These are phyloP conservation scores for Drosophila nr. medialis DNA, from an alignment of 2,888 invertebrate genomes.

Conservation along the genomic window DNA sequence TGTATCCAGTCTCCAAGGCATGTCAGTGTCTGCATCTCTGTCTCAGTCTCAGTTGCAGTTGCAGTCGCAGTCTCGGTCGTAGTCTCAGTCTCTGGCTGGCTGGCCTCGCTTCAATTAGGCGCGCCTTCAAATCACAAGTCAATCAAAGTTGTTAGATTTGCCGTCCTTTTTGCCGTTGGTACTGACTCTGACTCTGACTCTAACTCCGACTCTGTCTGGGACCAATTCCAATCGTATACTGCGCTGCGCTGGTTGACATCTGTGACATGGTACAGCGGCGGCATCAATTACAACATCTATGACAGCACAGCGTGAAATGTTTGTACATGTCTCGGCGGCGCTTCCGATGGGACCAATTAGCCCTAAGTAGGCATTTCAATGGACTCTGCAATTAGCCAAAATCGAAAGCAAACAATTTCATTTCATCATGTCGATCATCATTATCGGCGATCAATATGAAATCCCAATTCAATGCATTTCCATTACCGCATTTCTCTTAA, in stretches of 20 bases:
- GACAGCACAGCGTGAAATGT: slow-evolving; percentile 84
- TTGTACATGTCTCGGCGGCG: slow-evolving; percentile 76
- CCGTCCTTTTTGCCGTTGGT: slow-evolving; percentile 53
- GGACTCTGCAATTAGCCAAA: slow-evolving; percentile 79
- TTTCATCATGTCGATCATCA: slow-evolving; percentile 63
- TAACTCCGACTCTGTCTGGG: slow-evolving; percentile 1
- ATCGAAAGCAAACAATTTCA: slow-evolving; percentile 76
- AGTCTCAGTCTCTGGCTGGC: slow-evolving; percentile 34
- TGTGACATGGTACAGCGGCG: slow-evolving; percentile 80
- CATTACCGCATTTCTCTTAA: slow-evolving; percentile 21
- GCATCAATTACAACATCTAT: slow-evolving; percentile 83
- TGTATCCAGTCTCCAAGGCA: slow-evolving; percentile 62
- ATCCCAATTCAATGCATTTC: slow-evolving; percentile 34
- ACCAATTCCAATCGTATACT: slow-evolving; percentile 33
- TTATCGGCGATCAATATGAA: slow-evolving; percentile 32
- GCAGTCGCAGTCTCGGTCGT: slow-evolving; percentile 10
- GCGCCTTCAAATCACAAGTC: slow-evolving; percentile 83
- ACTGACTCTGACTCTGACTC: slow-evolving; percentile 9
- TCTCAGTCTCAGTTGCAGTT: slow-evolving; percentile 16
- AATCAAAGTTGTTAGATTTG: slow-evolving; percentile 83
- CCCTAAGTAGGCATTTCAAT: slow-evolving; percentile 79
- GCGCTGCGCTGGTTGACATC: slow-evolving; percentile 66
- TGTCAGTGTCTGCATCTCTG: slow-evolving; percentile 54
- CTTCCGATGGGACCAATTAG: slow-evolving; percentile 82
- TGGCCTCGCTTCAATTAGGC: slow-evolving; percentile 81